Base-by-base conservation (phyloP, 2,113 vertebrate species). In the Amazona vittata region DNA sequence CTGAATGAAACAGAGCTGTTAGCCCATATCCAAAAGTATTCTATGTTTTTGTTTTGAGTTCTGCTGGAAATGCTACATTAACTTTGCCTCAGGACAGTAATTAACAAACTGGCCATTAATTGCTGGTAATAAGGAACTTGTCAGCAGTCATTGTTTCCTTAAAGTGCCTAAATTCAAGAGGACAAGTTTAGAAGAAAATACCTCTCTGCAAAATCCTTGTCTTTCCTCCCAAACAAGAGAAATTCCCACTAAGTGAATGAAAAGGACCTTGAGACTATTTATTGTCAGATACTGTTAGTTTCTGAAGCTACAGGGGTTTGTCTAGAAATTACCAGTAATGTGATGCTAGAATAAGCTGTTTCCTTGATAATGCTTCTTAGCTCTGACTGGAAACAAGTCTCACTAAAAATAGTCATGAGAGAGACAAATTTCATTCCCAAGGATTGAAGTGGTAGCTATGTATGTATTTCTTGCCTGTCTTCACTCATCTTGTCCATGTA, bases 101-200 rank as follows among this genome's bases (percentile, higher is more conserved):
- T 98, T 98, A 98, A 96, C 87, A 96, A 97, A 95, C 96, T 93
- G 94, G 77, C 96, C 95, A 97, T 98, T 97, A 96, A 97, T 97
- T 98, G 93, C 75, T 96, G 93, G 88, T 95, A 97, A 97, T 94
- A 97, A 97, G 93, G 94, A 93, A 98, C 91, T 97, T 97, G 91
- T 95, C 95, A 97, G 63, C 86, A 69, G 78, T 94, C 71, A 94
- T 97, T 91, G 95, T 96, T 97, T 95, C 95, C 90, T 96, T 97
- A 96, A 97, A 95, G 94, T 97, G 93, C 83, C 78, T 95, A 81
- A 92, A 97, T 89, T 96, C 69, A 79, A 90, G 88, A 93, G 39
- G 93, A 95, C 90, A 94, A 96, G 59, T 70, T 81, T 93, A 75
- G 91, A 85, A 96, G 75, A 94, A 95, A 92, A 73, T 83, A 87